Conservation (phyloP, 2,888 invertebrate genomes). For the Rotaria socialis region DNA sequence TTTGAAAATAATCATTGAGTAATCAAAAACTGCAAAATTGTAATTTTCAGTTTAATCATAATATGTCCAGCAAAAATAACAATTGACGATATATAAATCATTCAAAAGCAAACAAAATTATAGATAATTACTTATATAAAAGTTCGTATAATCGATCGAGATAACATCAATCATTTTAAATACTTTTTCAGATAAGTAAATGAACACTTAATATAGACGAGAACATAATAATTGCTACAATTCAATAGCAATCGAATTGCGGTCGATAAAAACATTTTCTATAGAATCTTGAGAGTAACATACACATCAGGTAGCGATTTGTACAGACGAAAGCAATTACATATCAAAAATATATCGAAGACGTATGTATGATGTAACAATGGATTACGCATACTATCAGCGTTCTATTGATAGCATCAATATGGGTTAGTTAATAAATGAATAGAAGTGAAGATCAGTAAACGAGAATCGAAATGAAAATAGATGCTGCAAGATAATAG, state of each 20-base stretch:
- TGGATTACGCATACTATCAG: background rate
- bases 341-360: background rate
- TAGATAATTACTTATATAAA: background rate
- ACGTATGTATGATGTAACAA: background rate
- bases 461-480: background rate
- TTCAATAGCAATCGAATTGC: too few species aligned
- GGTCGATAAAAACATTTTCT: too few species aligned
- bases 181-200: too few species aligned
- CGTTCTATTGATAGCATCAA: background rate
- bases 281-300: too few species aligned
- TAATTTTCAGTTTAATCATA: background rate
- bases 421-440: background rate
- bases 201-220: too few species aligned
- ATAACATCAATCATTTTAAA: background rate
- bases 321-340: background rate
- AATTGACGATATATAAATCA: background rate
- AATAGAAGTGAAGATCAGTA: background rate
- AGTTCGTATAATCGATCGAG: background rate
- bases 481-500: background rate
- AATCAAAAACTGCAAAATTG: background rate
- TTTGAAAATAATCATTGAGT: background rate
- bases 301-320: background rate
- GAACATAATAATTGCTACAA: too few species aligned
- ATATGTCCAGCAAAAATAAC: background rate
- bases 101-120: background rate